Evolutionary conservation across 2,113 vertebrate species (phyloP).

Genomic region (Rousettus leschenaultii): DNA sequence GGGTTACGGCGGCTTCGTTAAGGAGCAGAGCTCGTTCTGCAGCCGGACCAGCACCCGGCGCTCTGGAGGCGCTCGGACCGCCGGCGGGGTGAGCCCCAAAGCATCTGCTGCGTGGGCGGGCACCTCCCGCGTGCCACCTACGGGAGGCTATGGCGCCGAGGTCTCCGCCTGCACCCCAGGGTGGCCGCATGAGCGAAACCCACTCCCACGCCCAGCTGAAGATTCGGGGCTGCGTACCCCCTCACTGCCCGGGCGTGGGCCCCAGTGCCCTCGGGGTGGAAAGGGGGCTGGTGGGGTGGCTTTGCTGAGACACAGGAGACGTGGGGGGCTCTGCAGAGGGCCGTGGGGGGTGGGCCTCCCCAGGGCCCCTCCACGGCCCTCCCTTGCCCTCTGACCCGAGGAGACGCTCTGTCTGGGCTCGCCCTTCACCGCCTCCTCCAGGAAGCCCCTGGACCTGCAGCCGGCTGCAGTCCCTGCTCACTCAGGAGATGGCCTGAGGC

Average conservation of each 20-base stretch:
- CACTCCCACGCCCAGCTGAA: background rate
- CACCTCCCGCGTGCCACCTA: background rate
- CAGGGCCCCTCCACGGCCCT: too few relatives aligned
- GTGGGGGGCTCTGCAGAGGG: too few relatives aligned
- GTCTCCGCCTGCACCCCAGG: fast-evolving
- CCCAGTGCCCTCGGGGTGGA: too few relatives aligned
- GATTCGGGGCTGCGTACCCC: background rate
- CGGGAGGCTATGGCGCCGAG: fast-evolving
- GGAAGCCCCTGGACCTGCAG: too few relatives aligned
- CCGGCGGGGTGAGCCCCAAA: background rate
- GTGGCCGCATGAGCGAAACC: background rate
- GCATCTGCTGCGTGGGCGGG: background rate
- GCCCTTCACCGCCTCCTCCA: too few relatives aligned
- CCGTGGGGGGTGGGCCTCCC: too few relatives aligned
- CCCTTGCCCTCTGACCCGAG: too few relatives aligned
- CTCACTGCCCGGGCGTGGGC: background rate
- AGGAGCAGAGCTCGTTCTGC: background rate
- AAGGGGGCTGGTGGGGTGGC: too few relatives aligned
- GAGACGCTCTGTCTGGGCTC: too few relatives aligned
- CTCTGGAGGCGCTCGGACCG: fast-evolving
- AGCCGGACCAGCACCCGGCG: background rate
- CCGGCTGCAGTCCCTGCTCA: too few relatives aligned
- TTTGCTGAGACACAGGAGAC: too few relatives aligned
- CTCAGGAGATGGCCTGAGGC: too few relatives aligned
- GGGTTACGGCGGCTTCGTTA: background rate